These are phyloP conservation scores for Leptatherina wallacei DNA, from an alignment of 2,797 vertebrate genomes.

Conservation along the genomic window DNA sequence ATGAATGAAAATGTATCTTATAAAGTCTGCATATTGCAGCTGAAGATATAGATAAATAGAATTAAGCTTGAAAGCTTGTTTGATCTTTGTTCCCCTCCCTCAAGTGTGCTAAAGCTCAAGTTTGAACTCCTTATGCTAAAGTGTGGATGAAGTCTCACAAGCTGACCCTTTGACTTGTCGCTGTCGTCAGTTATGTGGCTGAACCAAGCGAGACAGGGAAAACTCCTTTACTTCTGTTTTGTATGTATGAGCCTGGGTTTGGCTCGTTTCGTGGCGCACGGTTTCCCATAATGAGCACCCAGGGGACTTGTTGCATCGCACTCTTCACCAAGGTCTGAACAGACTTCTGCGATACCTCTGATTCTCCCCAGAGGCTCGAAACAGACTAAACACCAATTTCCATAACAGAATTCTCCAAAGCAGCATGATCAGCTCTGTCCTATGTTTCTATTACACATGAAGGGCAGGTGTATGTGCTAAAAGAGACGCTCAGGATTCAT, in stretches of 20 bases:
- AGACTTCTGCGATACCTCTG: conserved; percentile 58
- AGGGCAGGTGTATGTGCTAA: background rate
- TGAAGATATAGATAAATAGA: background rate
- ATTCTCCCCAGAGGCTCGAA: conserved; percentile 36
- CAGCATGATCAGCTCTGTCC: conserved; percentile 9
- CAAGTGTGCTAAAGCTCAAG: background rate
- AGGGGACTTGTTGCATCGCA: conserved; percentile 46
- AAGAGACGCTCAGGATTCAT: conserved; percentile 2
- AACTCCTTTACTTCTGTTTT: conserved; percentile 40
- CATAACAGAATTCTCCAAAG: conserved; percentile 43
- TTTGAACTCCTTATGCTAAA: conserved; percentile 14
- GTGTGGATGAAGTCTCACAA: conserved; percentile 17
- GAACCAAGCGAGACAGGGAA: conserved; percentile 9
- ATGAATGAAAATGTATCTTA: background rate
- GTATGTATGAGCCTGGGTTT: conserved; percentile 27
- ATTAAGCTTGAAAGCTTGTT: background rate
- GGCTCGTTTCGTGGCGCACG: conserved; percentile 25
- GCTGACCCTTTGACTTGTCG: conserved; percentile 24
- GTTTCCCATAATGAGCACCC: conserved; percentile 68
- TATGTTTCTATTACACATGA: conserved; percentile 11
- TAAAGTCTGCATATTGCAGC: background rate
- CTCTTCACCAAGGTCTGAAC: conserved; percentile 44
- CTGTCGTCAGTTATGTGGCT: conserved; percentile 25
- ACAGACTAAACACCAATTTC: conserved; percentile 56
- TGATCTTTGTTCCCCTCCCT: background rate